Conservation (phyloP, 1,140 invertebrate genomes). For the Planococcus citri region DNA sequence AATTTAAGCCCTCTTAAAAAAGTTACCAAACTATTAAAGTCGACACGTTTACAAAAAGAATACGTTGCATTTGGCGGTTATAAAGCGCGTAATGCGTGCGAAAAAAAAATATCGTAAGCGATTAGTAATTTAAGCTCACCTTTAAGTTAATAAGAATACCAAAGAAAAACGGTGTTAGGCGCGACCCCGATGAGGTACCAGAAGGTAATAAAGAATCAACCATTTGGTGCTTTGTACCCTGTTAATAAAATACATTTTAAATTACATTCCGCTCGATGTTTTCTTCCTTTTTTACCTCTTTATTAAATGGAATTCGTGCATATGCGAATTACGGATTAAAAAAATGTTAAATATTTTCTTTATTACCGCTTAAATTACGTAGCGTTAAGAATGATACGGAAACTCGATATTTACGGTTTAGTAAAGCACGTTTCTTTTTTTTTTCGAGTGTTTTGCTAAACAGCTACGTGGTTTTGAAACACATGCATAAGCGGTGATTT, state of each 20-base stretch:
- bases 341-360: not conserved
- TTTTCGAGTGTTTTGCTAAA: too few species aligned
- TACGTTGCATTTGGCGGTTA: not conserved
- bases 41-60: not conserved
- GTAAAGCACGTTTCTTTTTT: too few species aligned
- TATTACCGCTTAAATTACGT: not conserved
- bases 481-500: too few species aligned
- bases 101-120: too few species aligned
- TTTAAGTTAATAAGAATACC: not conserved
- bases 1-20: not conserved
- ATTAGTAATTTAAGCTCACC: constrained; percentile 8
- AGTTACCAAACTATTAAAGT: not conserved
- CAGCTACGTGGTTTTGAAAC: too few species aligned
- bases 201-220: constrained; percentile 15
- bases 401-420: too few species aligned
- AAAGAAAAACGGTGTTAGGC: constrained; percentile 13
- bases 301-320: not conserved
- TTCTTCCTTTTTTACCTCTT: not conserved
- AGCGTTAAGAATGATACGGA: too few species aligned
- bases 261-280: not conserved
- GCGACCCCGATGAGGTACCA: not conserved
- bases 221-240: constrained; percentile 6
- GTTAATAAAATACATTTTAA: constrained; percentile 9
- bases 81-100: not conserved
- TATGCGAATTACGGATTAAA: not conserved